A percentile compares a stretch with the other conserved stretches of the same genome.
phyloP scores from a whole-genome alignment of 1,140 invertebrate species.

The Drosophila suzukii region DNA sequence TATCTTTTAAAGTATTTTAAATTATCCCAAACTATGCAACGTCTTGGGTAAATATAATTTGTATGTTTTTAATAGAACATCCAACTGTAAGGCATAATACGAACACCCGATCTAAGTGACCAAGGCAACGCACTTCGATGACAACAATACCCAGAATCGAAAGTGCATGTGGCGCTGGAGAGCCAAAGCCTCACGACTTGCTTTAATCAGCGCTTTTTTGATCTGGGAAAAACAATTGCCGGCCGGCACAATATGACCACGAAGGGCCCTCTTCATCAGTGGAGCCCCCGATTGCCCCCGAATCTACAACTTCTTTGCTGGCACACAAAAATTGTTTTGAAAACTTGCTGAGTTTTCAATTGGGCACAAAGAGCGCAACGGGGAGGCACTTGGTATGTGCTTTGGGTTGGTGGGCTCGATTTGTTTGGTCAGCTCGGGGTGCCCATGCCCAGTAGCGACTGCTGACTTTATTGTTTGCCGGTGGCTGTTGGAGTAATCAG shows the following conservation, averaged over 20 bases:
- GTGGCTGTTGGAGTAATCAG: slow-evolving; percentile 9
- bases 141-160: slow-evolving; percentile 62
- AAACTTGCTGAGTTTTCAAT: slow-evolving; percentile 80
- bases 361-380: slow-evolving; percentile 45
- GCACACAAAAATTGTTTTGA: slow-evolving; percentile 59
- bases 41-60: too few relatives aligned
- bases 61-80: too few relatives aligned
- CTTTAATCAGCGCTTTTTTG: slow-evolving; percentile 77
- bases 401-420: slow-evolving; percentile 39
- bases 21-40: too few relatives aligned
- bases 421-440: slow-evolving; percentile 67
- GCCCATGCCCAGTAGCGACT: slow-evolving; percentile 41
- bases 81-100: too few relatives aligned
- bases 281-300: background rate
- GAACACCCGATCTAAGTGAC: too few relatives aligned
- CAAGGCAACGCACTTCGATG: slow-evolving; percentile 33
- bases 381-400: background rate
- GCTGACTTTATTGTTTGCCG: slow-evolving; percentile 17
- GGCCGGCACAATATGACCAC: slow-evolving; percentile 55
- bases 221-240: slow-evolving; percentile 69
- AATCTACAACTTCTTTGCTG: slow-evolving; percentile 12
- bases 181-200: slow-evolving; percentile 44
- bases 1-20: too few relatives aligned
- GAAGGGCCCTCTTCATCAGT: slow-evolving; percentile 10
- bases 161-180: slow-evolving; percentile 58